Percentiles rank a stretch among this genome's conserved stretches.
Conservation (phyloP, 2,113 vertebrate genomes). For the Actinemys pallida region DNA sequence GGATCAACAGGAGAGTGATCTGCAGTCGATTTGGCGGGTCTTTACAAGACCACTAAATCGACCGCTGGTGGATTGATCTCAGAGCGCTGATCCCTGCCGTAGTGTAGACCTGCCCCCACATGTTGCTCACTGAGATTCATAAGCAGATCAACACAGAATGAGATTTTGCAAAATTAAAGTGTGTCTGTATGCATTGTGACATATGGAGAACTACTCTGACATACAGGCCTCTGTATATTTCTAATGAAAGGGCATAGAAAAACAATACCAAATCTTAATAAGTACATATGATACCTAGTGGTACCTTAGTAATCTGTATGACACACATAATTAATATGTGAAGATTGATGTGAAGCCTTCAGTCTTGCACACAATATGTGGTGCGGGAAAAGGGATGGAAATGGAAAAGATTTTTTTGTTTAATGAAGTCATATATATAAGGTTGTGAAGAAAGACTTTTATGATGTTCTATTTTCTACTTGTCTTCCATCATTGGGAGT, state of each 20-base stretch:
- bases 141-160: constrained; percentile 35
- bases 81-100: too few species aligned
- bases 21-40: too few species aligned
- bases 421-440: not conserved
- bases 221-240: not conserved
- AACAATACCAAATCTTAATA: not conserved
- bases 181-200: constrained; percentile 20
- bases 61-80: too few species aligned
- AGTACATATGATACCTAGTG: not conserved
- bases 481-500: not conserved
- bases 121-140: constrained; percentile 2
- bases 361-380: not conserved
- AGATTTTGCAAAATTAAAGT: constrained; percentile 30
- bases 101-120: not conserved
- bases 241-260: not conserved
- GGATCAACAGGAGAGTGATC: too few species aligned
- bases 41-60: too few species aligned
- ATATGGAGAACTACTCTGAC: not conserved
- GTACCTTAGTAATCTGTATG: not conserved
- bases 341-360: not conserved
- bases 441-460: not conserved
- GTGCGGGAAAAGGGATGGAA: not conserved
- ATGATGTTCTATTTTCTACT: not conserved
- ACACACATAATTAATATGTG: not conserved
- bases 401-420: not conserved